Percentiles rank a stretch among this genome's conserved stretches.
Evolutionary conservation across 2,888 invertebrate genomes (phyloP).

Genomic region (Hedya salicella): DNA sequence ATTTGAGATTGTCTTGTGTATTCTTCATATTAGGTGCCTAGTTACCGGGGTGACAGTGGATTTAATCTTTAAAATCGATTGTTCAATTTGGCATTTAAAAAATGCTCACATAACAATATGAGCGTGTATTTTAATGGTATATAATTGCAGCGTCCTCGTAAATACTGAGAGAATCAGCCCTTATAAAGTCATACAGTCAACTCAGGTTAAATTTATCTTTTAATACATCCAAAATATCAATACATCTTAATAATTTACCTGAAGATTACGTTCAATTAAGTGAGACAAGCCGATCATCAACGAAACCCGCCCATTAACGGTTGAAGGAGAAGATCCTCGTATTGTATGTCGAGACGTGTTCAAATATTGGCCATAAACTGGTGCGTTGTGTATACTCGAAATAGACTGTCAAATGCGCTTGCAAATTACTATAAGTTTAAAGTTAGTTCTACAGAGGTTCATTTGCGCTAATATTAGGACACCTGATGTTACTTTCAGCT

Average conservation of each 20-base stretch:
- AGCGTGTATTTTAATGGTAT: slow-evolving; percentile 21
- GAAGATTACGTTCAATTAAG: slow-evolving; percentile 7
- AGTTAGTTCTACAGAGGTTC: background rate
- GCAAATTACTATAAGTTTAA: background rate
- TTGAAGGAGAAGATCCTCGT: slow-evolving; percentile 33
- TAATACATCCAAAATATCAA: slow-evolving; percentile 16
- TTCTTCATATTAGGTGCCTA: no score
- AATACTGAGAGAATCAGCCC: slow-evolving; percentile 4
- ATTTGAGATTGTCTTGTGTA: no score
- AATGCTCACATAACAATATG: background rate
- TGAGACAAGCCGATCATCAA: slow-evolving; percentile 22
- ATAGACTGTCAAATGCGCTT: background rate
- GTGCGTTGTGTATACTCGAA: slow-evolving; percentile 9
- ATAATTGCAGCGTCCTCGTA: slow-evolving; percentile 35
- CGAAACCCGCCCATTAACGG: slow-evolving; percentile 19
- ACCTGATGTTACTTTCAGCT: no score
- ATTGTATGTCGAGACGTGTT: slow-evolving; percentile 39
- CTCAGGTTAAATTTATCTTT: slow-evolving; percentile 1
- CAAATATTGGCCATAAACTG: slow-evolving; percentile 38
- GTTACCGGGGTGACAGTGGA: no score
- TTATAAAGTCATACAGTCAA: slow-evolving; percentile 9
- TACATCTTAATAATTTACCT: background rate
- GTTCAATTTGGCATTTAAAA: slow-evolving; percentile 24
- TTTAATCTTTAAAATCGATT: no score
- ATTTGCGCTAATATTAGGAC: background rate